These are phyloP conservation scores for Cyaniris semiargus DNA, from an alignment of 2,888 invertebrate genomes.

Conservation along the genomic window DNA sequence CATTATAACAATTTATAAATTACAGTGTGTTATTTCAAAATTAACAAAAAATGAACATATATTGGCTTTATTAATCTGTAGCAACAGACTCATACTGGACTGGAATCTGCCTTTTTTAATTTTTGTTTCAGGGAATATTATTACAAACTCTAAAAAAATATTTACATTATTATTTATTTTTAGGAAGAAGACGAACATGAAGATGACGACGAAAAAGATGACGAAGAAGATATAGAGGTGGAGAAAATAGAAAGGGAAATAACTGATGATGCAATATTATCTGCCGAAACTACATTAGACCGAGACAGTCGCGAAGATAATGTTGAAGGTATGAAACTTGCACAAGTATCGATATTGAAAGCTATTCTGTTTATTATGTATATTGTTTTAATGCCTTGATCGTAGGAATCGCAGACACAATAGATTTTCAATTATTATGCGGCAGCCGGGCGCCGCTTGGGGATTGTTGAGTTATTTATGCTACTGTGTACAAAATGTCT, in stretches of 20 bases:
- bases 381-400: no score
- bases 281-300: slow-evolving; percentile 49
- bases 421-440: no score
- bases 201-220: slow-evolving; percentile 53
- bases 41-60: slow-evolving; percentile 5
- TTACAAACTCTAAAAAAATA: background rate
- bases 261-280: slow-evolving; percentile 60
- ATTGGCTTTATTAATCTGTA: slow-evolving; percentile 14
- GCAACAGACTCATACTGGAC: slow-evolving; percentile 2
- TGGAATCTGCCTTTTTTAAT: background rate
- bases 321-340: slow-evolving; percentile 41
- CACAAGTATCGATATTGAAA: background rate
- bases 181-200: slow-evolving; percentile 56
- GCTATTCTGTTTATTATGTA: background rate
- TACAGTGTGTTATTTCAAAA: background rate
- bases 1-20: background rate
- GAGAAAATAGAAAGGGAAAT: slow-evolving; percentile 69
- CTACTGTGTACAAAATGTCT: no score
- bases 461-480: no score
- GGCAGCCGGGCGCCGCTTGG: no score
- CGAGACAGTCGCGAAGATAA: slow-evolving; percentile 51
- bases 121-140: background rate
- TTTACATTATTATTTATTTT: background rate
- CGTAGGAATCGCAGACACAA: no score
- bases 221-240: slow-evolving; percentile 62